Percentiles rank a stretch among this genome's conserved stretches.
These are phyloP conservation scores for Byasa hedistus DNA, from an alignment of 2,888 invertebrate genomes.

Conservation along the genomic window DNA sequence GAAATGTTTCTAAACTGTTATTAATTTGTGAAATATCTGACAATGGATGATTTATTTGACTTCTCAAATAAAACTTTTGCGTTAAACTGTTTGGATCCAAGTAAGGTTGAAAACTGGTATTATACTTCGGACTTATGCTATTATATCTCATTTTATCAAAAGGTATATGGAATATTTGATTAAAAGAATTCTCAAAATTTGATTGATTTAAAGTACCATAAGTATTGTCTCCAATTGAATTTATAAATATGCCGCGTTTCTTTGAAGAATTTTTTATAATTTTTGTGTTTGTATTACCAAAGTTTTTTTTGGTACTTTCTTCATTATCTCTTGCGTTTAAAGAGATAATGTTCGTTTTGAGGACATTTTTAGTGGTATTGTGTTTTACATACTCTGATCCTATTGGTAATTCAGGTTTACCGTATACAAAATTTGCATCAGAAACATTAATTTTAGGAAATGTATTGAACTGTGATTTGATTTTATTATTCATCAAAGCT, in stretches of 20 bases:
- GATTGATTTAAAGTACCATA: not conserved
- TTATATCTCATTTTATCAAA: not conserved
- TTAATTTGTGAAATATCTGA: not conserved
- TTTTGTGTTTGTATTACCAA: not conserved
- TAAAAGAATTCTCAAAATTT: not conserved
- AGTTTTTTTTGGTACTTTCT: not conserved
- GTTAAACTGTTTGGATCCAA: not conserved
- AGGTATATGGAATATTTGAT: no score
- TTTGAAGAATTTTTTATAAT: not conserved
- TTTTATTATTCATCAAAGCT: conserved; percentile 1
- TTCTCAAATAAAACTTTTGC: not conserved
- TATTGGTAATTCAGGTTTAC: not conserved
- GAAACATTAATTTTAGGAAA: not conserved
- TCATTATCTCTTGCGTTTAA: not conserved
- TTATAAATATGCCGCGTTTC: not conserved
- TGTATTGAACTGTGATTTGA: not conserved
- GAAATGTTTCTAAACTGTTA: not conserved
- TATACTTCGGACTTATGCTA: not conserved
- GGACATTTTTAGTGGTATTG: not conserved
- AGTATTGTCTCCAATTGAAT: not conserved
- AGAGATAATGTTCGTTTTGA: not conserved
- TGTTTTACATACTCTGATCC: not conserved
- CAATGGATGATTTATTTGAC: not conserved
- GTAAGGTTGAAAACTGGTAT: not conserved
- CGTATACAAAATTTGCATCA: not conserved